Evolutionary conservation across 2,113 vertebrate genomes (phyloP).

Genomic region (Rallus limicola): DNA sequence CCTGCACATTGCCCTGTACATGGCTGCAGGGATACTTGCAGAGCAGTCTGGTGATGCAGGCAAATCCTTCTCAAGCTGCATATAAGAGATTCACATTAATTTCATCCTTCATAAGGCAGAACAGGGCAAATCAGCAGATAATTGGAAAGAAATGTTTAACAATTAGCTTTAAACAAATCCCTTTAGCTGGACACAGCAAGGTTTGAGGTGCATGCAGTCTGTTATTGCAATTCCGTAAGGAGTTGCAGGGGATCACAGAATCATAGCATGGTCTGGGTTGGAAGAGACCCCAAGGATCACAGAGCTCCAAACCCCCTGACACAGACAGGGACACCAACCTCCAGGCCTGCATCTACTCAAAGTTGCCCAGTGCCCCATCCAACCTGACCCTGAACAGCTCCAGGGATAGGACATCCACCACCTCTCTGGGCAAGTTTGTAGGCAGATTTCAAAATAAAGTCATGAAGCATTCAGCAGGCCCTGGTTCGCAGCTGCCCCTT

Average conservation of each 20-base stretch:
- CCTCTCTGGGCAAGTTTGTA: not conserved
- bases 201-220: accelerated
- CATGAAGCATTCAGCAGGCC: not conserved
- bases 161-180: not conserved
- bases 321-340: too few species aligned
- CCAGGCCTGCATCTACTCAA: too few species aligned
- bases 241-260: not conserved
- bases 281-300: too few species aligned
- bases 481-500: not conserved
- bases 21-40: not conserved
- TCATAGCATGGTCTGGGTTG: too few species aligned
- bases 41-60: accelerated
- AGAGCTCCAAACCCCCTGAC: too few species aligned
- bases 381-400: too few species aligned
- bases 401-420: too few species aligned
- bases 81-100: not conserved
- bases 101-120: not conserved
- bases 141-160: accelerated
- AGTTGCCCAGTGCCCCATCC: too few species aligned
- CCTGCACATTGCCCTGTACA: accelerated
- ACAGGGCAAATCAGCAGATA: not conserved
- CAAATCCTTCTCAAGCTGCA: not conserved
- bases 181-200: too few species aligned
- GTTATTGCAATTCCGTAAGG: not conserved
- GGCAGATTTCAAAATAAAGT: not conserved